Base-by-base conservation (phyloP, 2,113 vertebrate genomes). In the Nycticryphes semicollaris region DNA sequence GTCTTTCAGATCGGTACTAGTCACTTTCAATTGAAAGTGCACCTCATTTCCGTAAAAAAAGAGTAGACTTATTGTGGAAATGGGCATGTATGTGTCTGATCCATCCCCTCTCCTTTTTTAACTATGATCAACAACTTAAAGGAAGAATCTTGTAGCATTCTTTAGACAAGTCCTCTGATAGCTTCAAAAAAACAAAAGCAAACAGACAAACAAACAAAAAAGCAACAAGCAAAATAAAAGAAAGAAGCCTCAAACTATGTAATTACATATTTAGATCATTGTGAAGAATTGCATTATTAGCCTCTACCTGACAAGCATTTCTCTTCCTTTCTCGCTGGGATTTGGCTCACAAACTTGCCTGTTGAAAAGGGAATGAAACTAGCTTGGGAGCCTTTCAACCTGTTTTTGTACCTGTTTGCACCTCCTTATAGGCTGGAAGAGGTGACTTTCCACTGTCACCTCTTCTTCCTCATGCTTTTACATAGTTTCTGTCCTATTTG, bases 1-100 rank as follows among this genome's bases (percentile, higher is more conserved):
- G 5, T 37, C 7, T 57, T 70, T 79, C 37, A 63, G 62, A 72
- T 35, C 4, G 77, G 4, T 3, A 72, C 31, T 30, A 66, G 22
- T 35, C 8, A 39, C 14, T 30, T 43, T 54, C 16, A 15, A 7
- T 45, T 76, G 35, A 23, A 82, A 63, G 6, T 45, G 16, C 3
- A 27, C 18, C 7, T 35, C 22, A 41, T 35, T 85, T 59, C 2
- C 12, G 68, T 57, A 84, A n/a, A 2, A 1, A 76, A 45, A 45
- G 3, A 45, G 35, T 54, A 68, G 24, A 25, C 6, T 30, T 17
- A 35, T 70, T 84, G 43, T 80, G 22, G 8, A 53, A 67, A 27
- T 2, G 3, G 3, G 15, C 62, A 30, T 33, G 1, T 45, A 21
- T 22, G 2, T 5, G 45, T 3, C 24, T 45, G 30, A 67, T 48